A percentile compares a stretch with the other conserved stretches of the same genome.
Conservation (phyloP, 2,888 invertebrate genomes). For the Lasioglossum vierecki region DNA sequence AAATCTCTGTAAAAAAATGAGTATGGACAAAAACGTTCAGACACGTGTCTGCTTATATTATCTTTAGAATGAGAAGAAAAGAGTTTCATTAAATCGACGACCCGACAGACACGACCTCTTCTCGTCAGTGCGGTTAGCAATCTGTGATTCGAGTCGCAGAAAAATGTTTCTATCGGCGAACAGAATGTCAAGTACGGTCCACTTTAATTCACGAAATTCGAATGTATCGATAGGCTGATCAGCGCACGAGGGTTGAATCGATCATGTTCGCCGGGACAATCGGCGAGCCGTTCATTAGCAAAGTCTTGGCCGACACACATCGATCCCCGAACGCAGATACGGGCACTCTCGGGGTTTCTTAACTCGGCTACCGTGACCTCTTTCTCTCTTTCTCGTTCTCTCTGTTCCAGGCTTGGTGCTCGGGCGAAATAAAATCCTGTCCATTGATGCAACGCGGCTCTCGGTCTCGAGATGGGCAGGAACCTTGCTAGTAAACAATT, state of each 20-base stretch:
- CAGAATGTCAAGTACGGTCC: neutral
- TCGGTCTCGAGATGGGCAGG: conserved; percentile 47
- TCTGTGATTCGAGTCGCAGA: neutral
- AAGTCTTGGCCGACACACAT: neutral
- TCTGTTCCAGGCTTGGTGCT: conserved; percentile 7
- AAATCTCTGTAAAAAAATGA: too few relatives aligned
- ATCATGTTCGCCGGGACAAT: conserved; percentile 1
- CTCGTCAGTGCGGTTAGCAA: neutral
- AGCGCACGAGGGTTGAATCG: conserved; percentile 11
- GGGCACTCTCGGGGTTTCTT: conserved; percentile 26
- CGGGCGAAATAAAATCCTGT: conserved; percentile 48
- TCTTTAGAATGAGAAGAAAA: too few relatives aligned
- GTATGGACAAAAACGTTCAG: too few relatives aligned
- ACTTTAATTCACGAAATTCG: neutral
- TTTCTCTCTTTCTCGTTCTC: neutral
- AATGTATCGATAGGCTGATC: conserved; percentile 4
- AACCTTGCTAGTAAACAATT: conserved; percentile 55
- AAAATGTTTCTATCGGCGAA: neutral
- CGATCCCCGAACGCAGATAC: conserved; percentile 26
- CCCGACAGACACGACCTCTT: too few relatives aligned
- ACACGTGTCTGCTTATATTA: too few relatives aligned
- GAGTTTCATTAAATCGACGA: too few relatives aligned
- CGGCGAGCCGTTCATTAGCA: conserved; percentile 6
- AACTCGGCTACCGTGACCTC: conserved; percentile 49
- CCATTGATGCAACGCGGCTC: conserved; percentile 60